Evolutionary conservation across 2,113 vertebrate genomes (phyloP).

Genomic region (Bubo scandiacus): DNA sequence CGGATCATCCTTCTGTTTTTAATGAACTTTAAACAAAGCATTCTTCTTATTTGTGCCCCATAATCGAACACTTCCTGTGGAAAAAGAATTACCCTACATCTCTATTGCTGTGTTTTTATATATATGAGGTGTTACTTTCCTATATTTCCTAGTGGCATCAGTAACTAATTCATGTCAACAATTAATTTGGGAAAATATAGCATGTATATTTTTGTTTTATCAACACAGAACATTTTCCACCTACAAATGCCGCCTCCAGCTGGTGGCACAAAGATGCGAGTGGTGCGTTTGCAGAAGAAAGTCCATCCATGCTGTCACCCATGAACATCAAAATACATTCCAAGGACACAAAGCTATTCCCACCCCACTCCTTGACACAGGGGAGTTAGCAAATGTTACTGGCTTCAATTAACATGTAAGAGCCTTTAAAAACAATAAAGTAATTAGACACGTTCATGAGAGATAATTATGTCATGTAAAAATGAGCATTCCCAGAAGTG

Average conservation of each 20-base stretch:
- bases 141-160: not conserved
- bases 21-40: not conserved
- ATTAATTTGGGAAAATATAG: not conserved
- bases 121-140: not conserved
- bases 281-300: not conserved
- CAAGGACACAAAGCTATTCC: not conserved
- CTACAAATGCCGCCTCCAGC: not conserved
- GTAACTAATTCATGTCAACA: not conserved
- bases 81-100: not conserved
- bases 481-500: conserved; percentile 53
- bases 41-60: not conserved
- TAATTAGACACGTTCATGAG: conserved; percentile 51
- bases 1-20: not conserved
- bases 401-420: conserved; percentile 48
- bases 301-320: not conserved
- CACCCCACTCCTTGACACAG: not conserved
- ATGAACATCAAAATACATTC: not conserved
- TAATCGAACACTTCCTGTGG: not conserved
- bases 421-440: conserved; percentile 46
- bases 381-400: conserved; percentile 16
- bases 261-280: not conserved
- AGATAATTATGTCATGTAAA: conserved; percentile 60
- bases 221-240: not conserved
- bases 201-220: not conserved
- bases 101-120: not conserved